Conservation (phyloP, 2,888 invertebrate species). For the Gortyna flavago region DNA sequence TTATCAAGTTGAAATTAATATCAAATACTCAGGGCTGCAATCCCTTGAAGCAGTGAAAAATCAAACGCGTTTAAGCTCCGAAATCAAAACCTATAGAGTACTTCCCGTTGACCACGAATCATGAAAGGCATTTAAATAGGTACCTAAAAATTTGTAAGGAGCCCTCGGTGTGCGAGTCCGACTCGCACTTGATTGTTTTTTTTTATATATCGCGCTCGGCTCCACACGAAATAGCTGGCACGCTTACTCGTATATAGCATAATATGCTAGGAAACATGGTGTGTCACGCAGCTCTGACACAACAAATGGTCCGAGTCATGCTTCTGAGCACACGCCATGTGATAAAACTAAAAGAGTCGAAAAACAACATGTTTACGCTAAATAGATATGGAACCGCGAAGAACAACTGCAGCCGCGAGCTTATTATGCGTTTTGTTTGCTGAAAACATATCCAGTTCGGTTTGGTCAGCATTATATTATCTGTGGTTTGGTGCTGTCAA, state of each 20-base stretch:
- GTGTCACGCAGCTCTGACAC: not conserved
- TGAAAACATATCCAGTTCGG: not conserved
- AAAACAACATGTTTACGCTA: not conserved
- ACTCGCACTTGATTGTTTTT: too few relatives aligned
- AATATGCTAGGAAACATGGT: not conserved
- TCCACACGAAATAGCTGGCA: not conserved
- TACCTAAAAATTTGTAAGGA: too few relatives aligned
- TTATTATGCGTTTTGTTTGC: not conserved
- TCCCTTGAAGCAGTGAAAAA: too few relatives aligned
- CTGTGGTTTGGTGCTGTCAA: not conserved
- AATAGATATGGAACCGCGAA: not conserved
- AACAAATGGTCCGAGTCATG: not conserved
- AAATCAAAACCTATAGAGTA: too few relatives aligned
- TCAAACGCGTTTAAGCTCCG: too few relatives aligned
- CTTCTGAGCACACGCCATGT: not conserved
- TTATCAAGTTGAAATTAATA: too few relatives aligned
- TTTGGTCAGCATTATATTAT: too few relatives aligned
- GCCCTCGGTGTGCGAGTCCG: too few relatives aligned
- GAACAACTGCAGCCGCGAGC: not conserved
- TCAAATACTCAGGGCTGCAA: too few relatives aligned
- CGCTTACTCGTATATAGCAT: too few relatives aligned
- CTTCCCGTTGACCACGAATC: too few relatives aligned
- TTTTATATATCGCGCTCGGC: not conserved
- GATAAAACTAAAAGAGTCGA: not conserved
- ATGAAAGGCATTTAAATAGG: too few relatives aligned